Evolutionary conservation across 2,113 vertebrate species (phyloP), one percentile per base, ranked within the genome.

Genomic region (Hucho hucho): DNA sequence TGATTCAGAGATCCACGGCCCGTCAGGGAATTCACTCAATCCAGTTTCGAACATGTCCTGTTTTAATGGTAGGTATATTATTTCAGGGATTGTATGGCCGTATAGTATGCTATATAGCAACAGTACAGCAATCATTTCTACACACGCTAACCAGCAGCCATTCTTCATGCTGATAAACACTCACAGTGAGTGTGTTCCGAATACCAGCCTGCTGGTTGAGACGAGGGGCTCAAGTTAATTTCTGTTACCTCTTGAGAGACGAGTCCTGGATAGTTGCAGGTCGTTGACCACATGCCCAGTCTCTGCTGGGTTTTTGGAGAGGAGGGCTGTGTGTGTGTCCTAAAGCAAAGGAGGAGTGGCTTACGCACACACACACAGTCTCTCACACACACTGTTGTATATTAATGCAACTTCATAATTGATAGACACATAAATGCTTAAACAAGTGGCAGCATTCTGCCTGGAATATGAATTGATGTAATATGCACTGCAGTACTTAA

Each of bases 361-460:
- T 7, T 47, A 29, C 12, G 0, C 47, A 9, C 47, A 49, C 47
- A 16, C 47, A 49, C 47, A 49, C 6, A 49, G 25, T 26, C 25
- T 29, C 28, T 29, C 28, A 29, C 29, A 29, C 49, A 16, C 2
- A 66, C 26, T 32, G 76, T 46, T 82, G 79, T 77, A 82, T 82
- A 77, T 81, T 81, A 72, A 84, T 82, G 79, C 71, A 22, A 79
- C 64, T 86, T 84, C 76, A 87, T 87, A 82, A 89, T 87, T 79
- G 76, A 86, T 81, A 79, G 77, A 79, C 69, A 64, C 79, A 79
- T 76, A 58, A 80, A 84, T 79, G 69, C 73, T 80, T 46, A 72
- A 69, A 46, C 47, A 43, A 37, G 14, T 22, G 49, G n/a, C 64
- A 29, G 64, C 13, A 26, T 66, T 66, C 49, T 77, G 74, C 77